These are phyloP conservation scores for Zaprionus africanus DNA, from an alignment of 1,140 invertebrate genomes.

Conservation along the genomic window DNA sequence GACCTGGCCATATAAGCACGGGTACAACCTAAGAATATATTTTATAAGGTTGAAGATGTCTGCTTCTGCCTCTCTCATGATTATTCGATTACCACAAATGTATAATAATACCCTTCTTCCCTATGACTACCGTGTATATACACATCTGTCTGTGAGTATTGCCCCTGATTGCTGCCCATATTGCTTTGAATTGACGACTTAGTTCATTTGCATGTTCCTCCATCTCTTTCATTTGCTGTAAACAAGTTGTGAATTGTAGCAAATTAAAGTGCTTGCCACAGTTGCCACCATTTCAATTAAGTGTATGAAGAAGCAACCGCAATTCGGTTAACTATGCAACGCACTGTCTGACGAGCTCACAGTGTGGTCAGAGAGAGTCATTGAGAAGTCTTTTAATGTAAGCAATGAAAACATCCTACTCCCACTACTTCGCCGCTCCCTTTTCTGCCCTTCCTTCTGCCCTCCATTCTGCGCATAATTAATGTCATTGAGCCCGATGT, in stretches of 20 bases:
- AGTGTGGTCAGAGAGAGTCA: constrained; percentile 3
- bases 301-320: background rate
- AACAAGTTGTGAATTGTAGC: constrained; percentile 2
- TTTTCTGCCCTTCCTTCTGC: background rate
- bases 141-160: too few species aligned
- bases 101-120: too few species aligned
- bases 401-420: background rate
- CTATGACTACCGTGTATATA: too few species aligned
- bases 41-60: too few species aligned
- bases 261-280: background rate
- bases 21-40: too few species aligned
- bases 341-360: background rate
- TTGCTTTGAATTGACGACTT: background rate
- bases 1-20: too few species aligned
- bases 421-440: background rate
- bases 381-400: constrained; percentile 16
- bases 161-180: background rate
- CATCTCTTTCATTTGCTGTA: constrained; percentile 1
- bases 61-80: too few species aligned
- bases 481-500: constrained; percentile 52
- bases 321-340: constrained; percentile 5
- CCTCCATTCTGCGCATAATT: constrained; percentile 31
- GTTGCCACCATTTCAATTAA: constrained; percentile 10
- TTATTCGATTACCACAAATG: too few species aligned
- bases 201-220: background rate